These are phyloP conservation scores for Stichopus chloronotus DNA, from an alignment of 35 echinoderm and acorn worm genomes.

Conservation along the genomic window DNA sequence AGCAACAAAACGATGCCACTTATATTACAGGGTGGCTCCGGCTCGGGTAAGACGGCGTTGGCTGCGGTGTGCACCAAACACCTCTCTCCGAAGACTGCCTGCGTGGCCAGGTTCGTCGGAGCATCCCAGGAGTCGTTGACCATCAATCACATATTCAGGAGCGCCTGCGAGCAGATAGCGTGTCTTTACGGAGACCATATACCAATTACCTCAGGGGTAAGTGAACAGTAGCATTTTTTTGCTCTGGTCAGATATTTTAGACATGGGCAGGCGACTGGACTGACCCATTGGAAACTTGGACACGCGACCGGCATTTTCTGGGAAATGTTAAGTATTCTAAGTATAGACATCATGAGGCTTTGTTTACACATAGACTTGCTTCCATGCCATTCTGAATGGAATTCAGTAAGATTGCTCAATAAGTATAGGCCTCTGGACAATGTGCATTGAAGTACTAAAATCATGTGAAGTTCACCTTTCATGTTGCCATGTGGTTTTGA, in stretches of 20 bases:
- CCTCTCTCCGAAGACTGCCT: slow-evolving; percentile 65
- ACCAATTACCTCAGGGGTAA: slow-evolving; percentile 87
- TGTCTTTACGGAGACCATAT: slow-evolving; percentile 97
- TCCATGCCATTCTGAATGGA: no score
- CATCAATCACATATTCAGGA: slow-evolving; percentile 81
- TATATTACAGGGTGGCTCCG: slow-evolving; percentile 78
- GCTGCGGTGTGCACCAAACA: slow-evolving; percentile 76
- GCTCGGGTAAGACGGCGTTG: slow-evolving; percentile 82
- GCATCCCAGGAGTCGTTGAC: slow-evolving; percentile 73
- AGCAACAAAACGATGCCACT: slow-evolving; percentile 68
- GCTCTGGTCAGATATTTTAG: background rate
- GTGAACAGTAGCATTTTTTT: background rate
- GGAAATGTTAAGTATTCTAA: no score
- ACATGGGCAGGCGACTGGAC: no score
- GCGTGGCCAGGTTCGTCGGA: slow-evolving; percentile 84
- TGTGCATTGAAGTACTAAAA: no score
- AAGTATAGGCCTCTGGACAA: no score
- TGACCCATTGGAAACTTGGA: no score
- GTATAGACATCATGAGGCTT: no score
- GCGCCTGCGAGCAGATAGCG: slow-evolving; percentile 92
- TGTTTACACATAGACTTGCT: no score
- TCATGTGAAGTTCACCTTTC: no score
- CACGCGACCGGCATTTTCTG: no score
- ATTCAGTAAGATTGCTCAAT: no score
- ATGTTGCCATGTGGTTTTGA: no score